These are phyloP conservation scores for Pocota personata DNA, from an alignment of 2,888 invertebrate species.

Conservation along the genomic window DNA sequence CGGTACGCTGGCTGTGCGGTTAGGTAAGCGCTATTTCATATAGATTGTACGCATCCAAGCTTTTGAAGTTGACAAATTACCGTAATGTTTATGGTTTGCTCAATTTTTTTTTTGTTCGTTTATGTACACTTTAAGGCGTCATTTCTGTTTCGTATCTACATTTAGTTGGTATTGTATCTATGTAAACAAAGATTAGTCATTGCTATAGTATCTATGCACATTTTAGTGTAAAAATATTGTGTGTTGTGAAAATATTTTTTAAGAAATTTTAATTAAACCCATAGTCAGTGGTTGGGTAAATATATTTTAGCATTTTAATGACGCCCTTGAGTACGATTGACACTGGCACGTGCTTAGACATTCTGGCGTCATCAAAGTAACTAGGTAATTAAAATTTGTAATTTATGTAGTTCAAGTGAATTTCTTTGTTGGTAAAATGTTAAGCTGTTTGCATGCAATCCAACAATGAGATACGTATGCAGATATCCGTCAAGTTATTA, in stretches of 20 bases:
- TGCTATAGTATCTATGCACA: background rate
- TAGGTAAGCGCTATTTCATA: conserved; percentile 27
- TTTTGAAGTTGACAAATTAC: conserved; percentile 28
- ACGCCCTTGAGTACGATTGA: conserved; percentile 42
- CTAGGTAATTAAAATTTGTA: conserved; percentile 18
- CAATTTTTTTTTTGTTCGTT: background rate
- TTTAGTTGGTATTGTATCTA: background rate
- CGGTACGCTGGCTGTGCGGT: background rate
- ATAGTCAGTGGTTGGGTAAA: conserved; percentile 6
- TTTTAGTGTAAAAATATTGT: background rate
- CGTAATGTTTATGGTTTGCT: conserved; percentile 7
- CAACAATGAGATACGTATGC: background rate
- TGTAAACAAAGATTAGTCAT: background rate
- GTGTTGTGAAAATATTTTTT: background rate
- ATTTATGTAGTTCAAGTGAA: background rate
- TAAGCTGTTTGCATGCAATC: background rate
- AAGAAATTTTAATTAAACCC: conserved; percentile 13
- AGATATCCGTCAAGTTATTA: background rate
- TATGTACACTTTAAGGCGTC: background rate
- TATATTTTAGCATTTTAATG: conserved; percentile 25
- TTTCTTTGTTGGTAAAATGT: background rate
- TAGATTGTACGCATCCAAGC: conserved; percentile 27
- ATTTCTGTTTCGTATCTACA: background rate
- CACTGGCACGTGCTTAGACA: conserved; percentile 22
- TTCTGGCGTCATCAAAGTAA: conserved; percentile 29